phyloP scores from a whole-genome alignment of 2,797 vertebrate genomes.

The Avahi laniger region DNA sequence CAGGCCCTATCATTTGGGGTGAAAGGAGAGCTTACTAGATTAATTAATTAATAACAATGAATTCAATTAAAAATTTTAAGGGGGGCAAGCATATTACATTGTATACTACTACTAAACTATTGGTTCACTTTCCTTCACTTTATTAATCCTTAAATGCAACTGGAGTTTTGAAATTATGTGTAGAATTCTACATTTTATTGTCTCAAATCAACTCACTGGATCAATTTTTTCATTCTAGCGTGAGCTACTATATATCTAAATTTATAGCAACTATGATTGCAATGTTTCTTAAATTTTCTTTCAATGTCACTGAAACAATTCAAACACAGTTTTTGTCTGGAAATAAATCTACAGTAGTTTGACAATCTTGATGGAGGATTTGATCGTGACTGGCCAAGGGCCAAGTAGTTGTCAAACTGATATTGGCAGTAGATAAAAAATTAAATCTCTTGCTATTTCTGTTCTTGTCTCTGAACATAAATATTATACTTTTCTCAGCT shows the following conservation, averaged over 20 bases:
- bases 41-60: neutral
- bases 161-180: neutral
- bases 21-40: neutral
- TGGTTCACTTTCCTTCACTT: neutral
- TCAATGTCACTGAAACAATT: constrained; percentile 57
- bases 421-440: constrained; percentile 74
- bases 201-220: neutral
- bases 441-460: constrained; percentile 69
- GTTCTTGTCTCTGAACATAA: constrained; percentile 36
- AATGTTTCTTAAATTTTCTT: constrained; percentile 13
- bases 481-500: constrained; percentile 53
- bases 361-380: constrained; percentile 65
- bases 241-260: neutral
- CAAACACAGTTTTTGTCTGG: constrained; percentile 32
- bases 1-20: neutral
- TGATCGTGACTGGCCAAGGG: constrained; percentile 63
- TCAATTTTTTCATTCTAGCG: neutral
- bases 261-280: neutral
- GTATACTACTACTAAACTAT: neutral
- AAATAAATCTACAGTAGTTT: constrained; percentile 65
- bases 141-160: neutral
- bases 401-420: constrained; percentile 68
- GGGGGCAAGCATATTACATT: neutral
- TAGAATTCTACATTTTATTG: neutral
- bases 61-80: neutral